phyloP scores from a whole-genome alignment of 2,888 invertebrate genomes.

The Cantharis flavilabris region DNA sequence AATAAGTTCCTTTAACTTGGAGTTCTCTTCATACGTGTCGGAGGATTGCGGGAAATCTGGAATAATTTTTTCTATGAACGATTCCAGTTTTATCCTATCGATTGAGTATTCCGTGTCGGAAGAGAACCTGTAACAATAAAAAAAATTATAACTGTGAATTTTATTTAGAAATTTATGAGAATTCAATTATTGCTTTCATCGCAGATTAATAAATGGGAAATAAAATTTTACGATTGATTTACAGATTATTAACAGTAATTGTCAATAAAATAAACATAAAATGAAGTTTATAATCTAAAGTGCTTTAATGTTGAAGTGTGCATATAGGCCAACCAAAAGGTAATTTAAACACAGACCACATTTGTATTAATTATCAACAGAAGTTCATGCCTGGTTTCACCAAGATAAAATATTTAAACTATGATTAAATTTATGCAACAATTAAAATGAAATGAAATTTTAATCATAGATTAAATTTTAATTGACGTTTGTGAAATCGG shows the following conservation, averaged over 20 bases:
- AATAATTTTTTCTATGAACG: constrained; percentile 51
- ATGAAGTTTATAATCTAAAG: background rate
- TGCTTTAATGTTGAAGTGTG: background rate
- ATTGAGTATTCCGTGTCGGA: constrained; percentile 21
- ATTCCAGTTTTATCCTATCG: constrained; percentile 48
- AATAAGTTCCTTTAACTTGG: constrained; percentile 1
- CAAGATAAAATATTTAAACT: no score
- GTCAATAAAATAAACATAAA: background rate
- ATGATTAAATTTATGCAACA: no score
- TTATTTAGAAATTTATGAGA: background rate
- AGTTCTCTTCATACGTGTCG: constrained; percentile 40
- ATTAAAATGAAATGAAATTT: no score
- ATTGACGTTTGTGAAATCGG: no score
- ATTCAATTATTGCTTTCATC: background rate
- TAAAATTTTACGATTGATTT: background rate
- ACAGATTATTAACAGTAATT: background rate
- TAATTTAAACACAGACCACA: background rate
- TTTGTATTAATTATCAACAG: background rate
- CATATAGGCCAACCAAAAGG: background rate
- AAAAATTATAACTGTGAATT: background rate
- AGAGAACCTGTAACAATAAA: constrained; percentile 12
- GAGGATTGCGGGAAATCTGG: constrained; percentile 48
- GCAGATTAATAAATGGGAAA: background rate
- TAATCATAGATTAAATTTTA: no score
- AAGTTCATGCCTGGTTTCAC: no score